Evolutionary conservation across 1,140 invertebrate genomes (phyloP).

Genomic region (Neomicropteryx cornuta): DNA sequence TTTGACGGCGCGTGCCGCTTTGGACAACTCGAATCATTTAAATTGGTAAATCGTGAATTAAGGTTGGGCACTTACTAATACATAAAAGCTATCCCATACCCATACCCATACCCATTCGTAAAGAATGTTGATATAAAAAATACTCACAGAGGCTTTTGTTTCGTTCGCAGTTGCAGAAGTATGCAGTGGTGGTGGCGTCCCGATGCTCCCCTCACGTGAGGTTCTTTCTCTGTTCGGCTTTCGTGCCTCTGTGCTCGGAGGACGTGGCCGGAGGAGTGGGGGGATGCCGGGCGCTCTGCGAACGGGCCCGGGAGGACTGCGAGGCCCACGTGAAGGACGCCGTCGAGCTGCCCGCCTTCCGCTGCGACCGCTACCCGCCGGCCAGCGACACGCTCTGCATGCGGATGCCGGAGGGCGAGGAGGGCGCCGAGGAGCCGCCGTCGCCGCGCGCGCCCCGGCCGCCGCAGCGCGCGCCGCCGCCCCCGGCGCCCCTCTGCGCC

Average conservation of each 20-base stretch:
- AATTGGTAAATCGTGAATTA: too few species aligned
- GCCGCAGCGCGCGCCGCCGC: constrained; percentile 22
- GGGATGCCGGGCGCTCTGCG: constrained; percentile 76
- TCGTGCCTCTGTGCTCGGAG: constrained; percentile 86
- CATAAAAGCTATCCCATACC: too few species aligned
- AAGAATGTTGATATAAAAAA: too few species aligned
- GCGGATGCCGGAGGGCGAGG: constrained; percentile 30
- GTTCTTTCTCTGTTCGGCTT: constrained; percentile 86
- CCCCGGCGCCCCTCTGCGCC: constrained; percentile 14
- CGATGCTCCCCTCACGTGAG: constrained; percentile 78
- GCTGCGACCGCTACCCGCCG: constrained; percentile 49
- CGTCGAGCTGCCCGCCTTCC: constrained; percentile 67
- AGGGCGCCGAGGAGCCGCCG: constrained; percentile 22
- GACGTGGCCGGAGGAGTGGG: constrained; percentile 76
- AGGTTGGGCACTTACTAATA: too few species aligned
- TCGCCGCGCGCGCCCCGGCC: constrained; percentile 19
- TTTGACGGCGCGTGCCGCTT: too few species aligned
- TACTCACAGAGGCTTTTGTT: too few species aligned
- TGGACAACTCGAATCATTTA: too few species aligned
- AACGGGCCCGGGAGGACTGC: constrained; percentile 69
- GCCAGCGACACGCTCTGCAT: constrained; percentile 43
- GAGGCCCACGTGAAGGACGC: constrained; percentile 57
- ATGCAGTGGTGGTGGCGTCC: constrained; percentile 68
- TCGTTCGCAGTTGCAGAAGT: constrained; percentile 57
- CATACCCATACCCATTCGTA: too few species aligned